Conservation (phyloP, 2,888 invertebrate genomes). For the Camponotus fellah region DNA sequence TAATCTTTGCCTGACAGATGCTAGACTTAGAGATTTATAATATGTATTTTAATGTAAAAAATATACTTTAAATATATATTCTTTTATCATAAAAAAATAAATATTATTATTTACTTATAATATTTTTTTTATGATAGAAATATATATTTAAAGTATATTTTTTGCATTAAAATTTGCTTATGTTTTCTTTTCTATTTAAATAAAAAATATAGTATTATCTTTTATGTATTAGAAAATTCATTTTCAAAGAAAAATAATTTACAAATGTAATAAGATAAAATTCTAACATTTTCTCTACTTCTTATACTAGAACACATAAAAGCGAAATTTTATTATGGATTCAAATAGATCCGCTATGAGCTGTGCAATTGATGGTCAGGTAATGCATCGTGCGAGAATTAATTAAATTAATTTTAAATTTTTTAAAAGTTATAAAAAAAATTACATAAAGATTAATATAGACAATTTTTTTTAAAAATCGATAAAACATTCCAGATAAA, state of each 20-base stretch:
- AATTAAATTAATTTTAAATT: background rate
- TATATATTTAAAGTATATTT: no score
- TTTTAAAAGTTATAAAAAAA: background rate
- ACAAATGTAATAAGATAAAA: background rate
- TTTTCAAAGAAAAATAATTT: background rate
- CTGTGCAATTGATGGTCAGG: background rate
- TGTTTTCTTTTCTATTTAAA: background rate
- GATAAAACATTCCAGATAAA: background rate
- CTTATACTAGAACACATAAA: background rate
- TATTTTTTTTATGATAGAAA: no score
- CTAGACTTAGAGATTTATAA: background rate
- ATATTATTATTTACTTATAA: background rate
- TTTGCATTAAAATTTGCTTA: background rate
- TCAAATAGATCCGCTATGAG: background rate
- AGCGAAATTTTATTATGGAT: background rate
- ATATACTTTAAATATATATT: background rate
- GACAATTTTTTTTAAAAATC: background rate
- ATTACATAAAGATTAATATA: background rate
- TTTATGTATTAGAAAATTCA: background rate
- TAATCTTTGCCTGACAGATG: background rate
- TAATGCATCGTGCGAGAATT: background rate
- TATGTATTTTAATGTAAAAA: background rate
- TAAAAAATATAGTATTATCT: background rate
- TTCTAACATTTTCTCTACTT: background rate
- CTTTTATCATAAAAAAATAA: background rate